Base-by-base conservation (phyloP, 2,797 vertebrate genomes). In the Phrynocephalus guinanensis region DNA sequence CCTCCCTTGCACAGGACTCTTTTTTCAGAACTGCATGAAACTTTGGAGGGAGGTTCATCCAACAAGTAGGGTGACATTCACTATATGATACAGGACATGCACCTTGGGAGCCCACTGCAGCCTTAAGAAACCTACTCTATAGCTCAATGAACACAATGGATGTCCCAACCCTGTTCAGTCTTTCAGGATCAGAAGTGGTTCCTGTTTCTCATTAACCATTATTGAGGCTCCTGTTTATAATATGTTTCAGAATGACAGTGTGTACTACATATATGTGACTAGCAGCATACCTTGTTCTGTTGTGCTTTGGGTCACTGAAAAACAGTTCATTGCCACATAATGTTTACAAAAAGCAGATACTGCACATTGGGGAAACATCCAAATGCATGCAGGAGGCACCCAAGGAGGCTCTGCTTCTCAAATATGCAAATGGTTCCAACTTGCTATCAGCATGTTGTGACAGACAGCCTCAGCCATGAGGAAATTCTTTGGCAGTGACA, bases 401-500 rank as follows among this genome's bases (percentile, higher is more conserved):
- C 2, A 20, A 88, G 90, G 90, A 91, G 89, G 90, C 89, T 91
- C 0, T 0, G 28, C 79, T 88, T 78, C 15, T 0, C 88, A 86
- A 90, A 90, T 0, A 79, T 63, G 89, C 85, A 86, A 93, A 77
- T 9, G 2, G 91, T 91, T 91, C 48, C 68, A 91, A 92, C 70
- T 79, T 90, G 92, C 91, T 89, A 44, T 91, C 91, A 93, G 93
- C 93, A 0, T 92, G 91, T 94, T 93, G 89, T 89, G 91, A 91
- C 94, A 91, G 91, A 95, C 91, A 92, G 89, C 89, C 84, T 89
- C 92, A 94, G 90, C 91, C 0, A 1, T 91, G 90, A 87, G 90
- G 94, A 93, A 95, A 96, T 96, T 95, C 94, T 92, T 95, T 91
- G 90, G 88, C 89, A 88, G 79, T 95, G 95, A 96, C 93, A 94